Evolutionary conservation across 1,140 invertebrate genomes (phyloP).

Genomic region (Drosophila insularis): DNA sequence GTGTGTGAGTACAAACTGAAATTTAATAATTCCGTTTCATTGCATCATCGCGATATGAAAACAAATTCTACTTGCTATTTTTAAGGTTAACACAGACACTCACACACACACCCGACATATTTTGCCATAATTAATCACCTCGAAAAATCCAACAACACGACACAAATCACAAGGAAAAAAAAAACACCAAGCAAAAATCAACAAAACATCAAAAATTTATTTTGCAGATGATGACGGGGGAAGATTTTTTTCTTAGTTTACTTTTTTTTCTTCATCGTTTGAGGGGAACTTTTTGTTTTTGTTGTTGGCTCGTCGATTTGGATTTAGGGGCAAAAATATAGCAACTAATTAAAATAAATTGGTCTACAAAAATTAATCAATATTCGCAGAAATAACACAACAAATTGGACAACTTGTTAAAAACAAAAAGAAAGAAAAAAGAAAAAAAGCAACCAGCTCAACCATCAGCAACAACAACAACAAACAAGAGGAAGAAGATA

Average conservation of each 20-base stretch:
- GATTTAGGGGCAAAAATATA: conserved; percentile 46
- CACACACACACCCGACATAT: conserved; percentile 44
- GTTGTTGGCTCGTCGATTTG: conserved; percentile 1
- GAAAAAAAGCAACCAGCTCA: too few relatives aligned
- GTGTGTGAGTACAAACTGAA: conserved; percentile 20
- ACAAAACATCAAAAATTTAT: conserved; percentile 54
- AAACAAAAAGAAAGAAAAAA: conserved; percentile 25
- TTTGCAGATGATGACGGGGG: conserved; percentile 55
- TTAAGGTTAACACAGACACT: conserved; percentile 75
- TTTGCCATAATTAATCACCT: conserved; percentile 72
- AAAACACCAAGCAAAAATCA: conserved; percentile 30
- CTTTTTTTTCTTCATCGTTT: conserved; percentile 5
- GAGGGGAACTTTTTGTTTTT: conserved; percentile 49
- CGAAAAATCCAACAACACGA: conserved; percentile 15
- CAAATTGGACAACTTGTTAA: conserved; percentile 26
- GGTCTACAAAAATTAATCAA: conserved; percentile 59
- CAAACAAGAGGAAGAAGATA: conserved; percentile 27
- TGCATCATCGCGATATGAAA: conserved; percentile 70
- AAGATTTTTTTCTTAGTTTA: conserved; percentile 23
- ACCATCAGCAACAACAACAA: conserved; percentile 22
- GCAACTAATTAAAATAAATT: conserved; percentile 75
- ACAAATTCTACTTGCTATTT: conserved; percentile 79
- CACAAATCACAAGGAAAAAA: conserved; percentile 44
- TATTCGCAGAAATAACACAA: conserved; percentile 42
- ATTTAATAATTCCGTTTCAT: conserved; percentile 60